Evolutionary conservation across 2,888 invertebrate species (phyloP).

Genomic region (Pachydiplax longipennis): DNA sequence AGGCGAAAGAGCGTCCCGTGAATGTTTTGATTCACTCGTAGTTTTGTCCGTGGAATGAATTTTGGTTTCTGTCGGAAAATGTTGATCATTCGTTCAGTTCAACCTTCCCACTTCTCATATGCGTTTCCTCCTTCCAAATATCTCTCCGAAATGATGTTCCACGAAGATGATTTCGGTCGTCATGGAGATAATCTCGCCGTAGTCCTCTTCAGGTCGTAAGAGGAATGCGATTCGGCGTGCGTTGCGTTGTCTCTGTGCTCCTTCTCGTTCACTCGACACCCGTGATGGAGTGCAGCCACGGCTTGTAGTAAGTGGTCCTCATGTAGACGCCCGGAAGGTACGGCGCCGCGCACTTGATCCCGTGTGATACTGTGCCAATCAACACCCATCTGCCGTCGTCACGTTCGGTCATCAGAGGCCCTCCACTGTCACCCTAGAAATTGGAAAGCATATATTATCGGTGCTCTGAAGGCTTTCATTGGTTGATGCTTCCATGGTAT

Average conservation of each 20-base stretch:
- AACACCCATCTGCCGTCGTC: constrained; percentile 86
- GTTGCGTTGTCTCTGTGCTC: not conserved
- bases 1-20: no score
- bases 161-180: not conserved
- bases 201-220: not conserved
- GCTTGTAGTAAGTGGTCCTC: constrained; percentile 90
- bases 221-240: not conserved
- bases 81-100: no score
- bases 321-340: constrained; percentile 93
- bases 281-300: constrained; percentile 89
- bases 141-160: not conserved
- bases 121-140: not conserved
- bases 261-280: constrained; percentile 63
- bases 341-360: constrained; percentile 93
- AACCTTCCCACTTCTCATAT: not conserved
- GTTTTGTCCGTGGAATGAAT: no score
- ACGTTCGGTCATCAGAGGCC: constrained; percentile 83
- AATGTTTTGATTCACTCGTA: no score
- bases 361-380: constrained; percentile 91
- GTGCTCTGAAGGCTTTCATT: no score
- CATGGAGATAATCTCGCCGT: not conserved
- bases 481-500: no score
- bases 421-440: constrained; percentile 89
- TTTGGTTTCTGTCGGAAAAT: no score
- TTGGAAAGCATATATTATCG: not conserved